These are phyloP conservation scores for Ceryle rudis DNA, from an alignment of 2,797 vertebrate species.

Conservation along the genomic window DNA sequence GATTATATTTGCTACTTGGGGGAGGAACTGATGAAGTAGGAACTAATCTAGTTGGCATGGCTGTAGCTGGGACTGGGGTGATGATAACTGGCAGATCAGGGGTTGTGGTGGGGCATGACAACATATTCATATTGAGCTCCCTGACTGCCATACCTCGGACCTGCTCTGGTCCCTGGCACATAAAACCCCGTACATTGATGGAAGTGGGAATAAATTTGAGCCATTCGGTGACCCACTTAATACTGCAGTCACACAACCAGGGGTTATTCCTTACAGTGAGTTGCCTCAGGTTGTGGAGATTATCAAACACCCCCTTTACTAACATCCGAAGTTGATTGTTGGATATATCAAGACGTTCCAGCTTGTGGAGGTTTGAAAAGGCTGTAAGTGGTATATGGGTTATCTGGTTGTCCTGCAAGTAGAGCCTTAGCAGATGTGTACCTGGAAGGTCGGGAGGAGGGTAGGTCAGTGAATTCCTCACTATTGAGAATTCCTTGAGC, in stretches of 20 bases:
- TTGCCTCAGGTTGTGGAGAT: conserved; percentile 88
- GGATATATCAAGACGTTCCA: conserved; percentile 93
- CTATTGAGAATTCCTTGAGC: conserved; percentile 91
- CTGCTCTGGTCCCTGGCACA: conserved; percentile 94
- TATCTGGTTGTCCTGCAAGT: conserved; percentile 95
- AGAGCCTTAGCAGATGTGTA: conserved; percentile 88
- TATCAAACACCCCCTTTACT: conserved; percentile 89
- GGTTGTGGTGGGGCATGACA: conserved; percentile 87
- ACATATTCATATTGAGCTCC: conserved; percentile 90
- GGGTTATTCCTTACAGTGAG: conserved; percentile 95
- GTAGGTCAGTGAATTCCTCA: conserved; percentile 90
- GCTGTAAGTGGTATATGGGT: conserved; percentile 88
- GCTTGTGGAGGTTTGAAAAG: conserved; percentile 87
- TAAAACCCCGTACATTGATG: conserved; percentile 93
- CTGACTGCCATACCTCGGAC: conserved; percentile 95
- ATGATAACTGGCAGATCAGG: conserved; percentile 74
- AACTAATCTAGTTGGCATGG: conserved; percentile 70
- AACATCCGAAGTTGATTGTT: conserved; percentile 91
- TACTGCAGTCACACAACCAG: conserved; percentile 93
- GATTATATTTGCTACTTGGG: conserved; percentile 66
- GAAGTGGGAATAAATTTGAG: conserved; percentile 89
- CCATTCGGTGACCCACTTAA: conserved; percentile 94
- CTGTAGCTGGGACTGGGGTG: conserved; percentile 83
- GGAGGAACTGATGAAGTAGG: conserved; percentile 56
- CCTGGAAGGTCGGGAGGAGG: conserved; percentile 90